Base-by-base conservation (phyloP, 2,113 vertebrate species). In the Rhinichthys klamathensis region DNA sequence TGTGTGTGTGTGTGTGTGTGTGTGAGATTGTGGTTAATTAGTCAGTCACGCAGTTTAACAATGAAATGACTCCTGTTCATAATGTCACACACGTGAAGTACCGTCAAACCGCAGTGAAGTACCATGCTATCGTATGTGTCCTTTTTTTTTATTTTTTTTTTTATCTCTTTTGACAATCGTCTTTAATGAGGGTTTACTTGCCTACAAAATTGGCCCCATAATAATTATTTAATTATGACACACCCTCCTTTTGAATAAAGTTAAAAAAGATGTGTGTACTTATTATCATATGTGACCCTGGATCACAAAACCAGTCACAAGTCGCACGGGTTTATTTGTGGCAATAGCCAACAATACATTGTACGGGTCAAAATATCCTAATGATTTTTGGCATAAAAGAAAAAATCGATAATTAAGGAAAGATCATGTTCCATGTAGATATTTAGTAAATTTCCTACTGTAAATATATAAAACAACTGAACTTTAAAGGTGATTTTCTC, bases 41-140 rank as follows among this genome's bases (percentile, higher is more conserved):
- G 89, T 88, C 87, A 88, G 77, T 88, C 73, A 77, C 88, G 85
- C 70, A 89, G 67, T 88, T 87, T 86, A 81, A 89, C 90, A 91
- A 83, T 85, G 81, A 60, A 58, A 78, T 87, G 89, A n/a, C 44
- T 25, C 32, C 32, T n/a, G 76, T 78, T 60, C 3, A 38, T 60
- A 78, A 78, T 25, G 10, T 8, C 51, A n/a, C 16, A n/a, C 16
- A 21, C 10, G 2, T 78, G 18, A 54, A 23, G 80, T 51, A 16
- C 46, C 13, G 4, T 15, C 13, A 49, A 12, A 15, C 3, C 13
- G 13, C 46, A 11, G 46, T 49, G 46, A 49, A 4, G 46, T 44
- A 41, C 1, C 12, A 2, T 63, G 70, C 35, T 13, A 30, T 27
- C 27, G 61, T 49, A 6, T 54, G 46, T 16, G 18, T 67, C 16